Evolutionary conservation across 2,797 vertebrate species (phyloP).

Genomic region (Hylomyscus alleni): DNA sequence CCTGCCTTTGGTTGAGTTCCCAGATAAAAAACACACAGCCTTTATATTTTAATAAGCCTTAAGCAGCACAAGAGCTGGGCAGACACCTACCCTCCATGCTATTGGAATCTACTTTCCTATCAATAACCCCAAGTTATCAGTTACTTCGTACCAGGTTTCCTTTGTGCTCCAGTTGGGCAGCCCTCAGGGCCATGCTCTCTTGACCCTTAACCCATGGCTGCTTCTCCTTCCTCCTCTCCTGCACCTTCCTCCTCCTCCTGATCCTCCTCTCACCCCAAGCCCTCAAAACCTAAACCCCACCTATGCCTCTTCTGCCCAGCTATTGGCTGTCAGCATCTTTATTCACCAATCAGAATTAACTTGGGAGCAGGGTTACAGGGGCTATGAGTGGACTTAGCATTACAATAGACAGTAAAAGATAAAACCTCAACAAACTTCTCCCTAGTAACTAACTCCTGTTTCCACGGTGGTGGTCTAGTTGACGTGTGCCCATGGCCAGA

Average conservation of each 20-base stretch:
- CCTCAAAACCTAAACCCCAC: background rate
- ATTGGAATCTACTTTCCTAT: background rate
- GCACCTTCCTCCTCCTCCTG: background rate
- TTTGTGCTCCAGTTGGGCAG: background rate
- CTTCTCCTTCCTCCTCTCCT: background rate
- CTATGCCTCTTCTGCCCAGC: background rate
- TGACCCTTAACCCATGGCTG: background rate
- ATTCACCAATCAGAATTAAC: background rate
- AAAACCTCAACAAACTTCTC: background rate
- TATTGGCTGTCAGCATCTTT: background rate
- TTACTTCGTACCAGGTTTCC: background rate
- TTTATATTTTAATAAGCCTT: background rate
- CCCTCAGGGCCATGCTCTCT: background rate
- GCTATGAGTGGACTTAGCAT: background rate
- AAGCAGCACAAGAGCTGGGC: background rate
- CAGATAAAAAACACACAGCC: too few relatives aligned
- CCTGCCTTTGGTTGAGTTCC: background rate
- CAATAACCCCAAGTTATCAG: background rate
- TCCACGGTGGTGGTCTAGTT: background rate
- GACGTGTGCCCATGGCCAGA: background rate
- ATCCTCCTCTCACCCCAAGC: background rate
- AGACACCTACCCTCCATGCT: background rate
- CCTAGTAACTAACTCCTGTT: background rate
- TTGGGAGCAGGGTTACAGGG: background rate
- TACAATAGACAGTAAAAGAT: background rate